Base-by-base conservation (phyloP, 2,888 invertebrate genomes). In the Leptodirus hochenwartii region DNA sequence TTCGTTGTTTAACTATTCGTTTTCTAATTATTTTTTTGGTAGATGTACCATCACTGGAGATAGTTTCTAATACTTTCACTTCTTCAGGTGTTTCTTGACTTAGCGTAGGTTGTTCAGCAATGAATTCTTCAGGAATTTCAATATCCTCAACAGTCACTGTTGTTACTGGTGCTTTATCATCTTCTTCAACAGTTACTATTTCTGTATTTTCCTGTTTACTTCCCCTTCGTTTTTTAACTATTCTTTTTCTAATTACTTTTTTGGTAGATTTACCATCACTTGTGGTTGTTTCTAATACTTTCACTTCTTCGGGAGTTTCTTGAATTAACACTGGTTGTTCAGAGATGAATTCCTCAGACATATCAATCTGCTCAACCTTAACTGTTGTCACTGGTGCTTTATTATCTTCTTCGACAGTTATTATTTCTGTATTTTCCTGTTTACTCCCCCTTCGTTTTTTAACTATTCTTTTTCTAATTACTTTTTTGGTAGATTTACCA, bases 1-100 rank as follows among this genome's bases (percentile, higher is more conserved):
- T 54, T 3, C 49, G 49, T 37, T 56, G 59, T 27, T 51, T 58
- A 27, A 58, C 53, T 1, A 50, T 40, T 25, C 58, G 47, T 25
- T 49, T 57, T 29, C 54, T 50, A 9, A 43, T 41, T 3, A 49
- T 50, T 22, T 53, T 48, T 29, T 53, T 54, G 28, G 26, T 34
- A 9, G 15, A 32, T 20, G 22, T 37, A 17, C 34, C 39, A 16
- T 39, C 37, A 16, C 30, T 27, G 6, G 37, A 22, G 27, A 28
- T 29, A 14, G 33, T 29, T 36, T 36, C 30, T 11, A 30, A 35
- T 41, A 44, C 40, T 27, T 44, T 36, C 16, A 43, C 35, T 35
- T 46, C 43, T 35, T 43, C 42, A 43, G 25, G 54, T 39, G 23
- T 45, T 48, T 45, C 44, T 30, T 42, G 40, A 37, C 30, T 32